Conservation (phyloP, 2,888 invertebrate species). For the Caenorhabditis macrosperma region DNA sequence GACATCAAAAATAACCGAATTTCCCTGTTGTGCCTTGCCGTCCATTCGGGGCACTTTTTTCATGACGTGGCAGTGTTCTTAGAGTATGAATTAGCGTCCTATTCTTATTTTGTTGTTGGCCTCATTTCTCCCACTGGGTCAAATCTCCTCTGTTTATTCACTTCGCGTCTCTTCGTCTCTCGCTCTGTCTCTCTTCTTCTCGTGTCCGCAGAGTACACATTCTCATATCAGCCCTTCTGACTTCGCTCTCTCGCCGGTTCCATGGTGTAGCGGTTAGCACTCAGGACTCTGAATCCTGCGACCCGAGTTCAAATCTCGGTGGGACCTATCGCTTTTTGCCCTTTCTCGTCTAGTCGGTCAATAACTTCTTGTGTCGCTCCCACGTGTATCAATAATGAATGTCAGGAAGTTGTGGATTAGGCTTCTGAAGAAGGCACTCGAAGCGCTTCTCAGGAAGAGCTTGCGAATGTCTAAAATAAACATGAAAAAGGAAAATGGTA, state of each 20-base stretch:
- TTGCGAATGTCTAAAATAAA: not conserved
- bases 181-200: not conserved
- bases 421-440: not conserved
- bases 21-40: not conserved
- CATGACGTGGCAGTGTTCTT: not conserved
- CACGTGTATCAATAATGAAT: constrained; percentile 3
- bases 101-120: not conserved
- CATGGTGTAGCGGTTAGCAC: constrained; percentile 55
- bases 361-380: constrained; percentile 4
- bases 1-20: not conserved
- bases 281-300: constrained; percentile 69
- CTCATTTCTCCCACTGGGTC: too few species aligned
- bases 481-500: not conserved
- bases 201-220: constrained; percentile 5
- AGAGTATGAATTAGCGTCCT: not conserved
- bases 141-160: not conserved
- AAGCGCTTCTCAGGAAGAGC: not conserved
- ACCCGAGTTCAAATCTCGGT: constrained; percentile 69
- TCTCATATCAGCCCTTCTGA: constrained; percentile 1
- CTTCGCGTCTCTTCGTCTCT: not conserved
- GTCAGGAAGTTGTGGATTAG: constrained; percentile 7
- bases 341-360: not conserved
- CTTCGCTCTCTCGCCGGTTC: not conserved
- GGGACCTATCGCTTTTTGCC: constrained; percentile 51
- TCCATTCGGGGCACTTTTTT: not conserved